Evolutionary conservation across 2,113 vertebrate genomes (phyloP).

Genomic region (Ptilonorhynchus violaceus): DNA sequence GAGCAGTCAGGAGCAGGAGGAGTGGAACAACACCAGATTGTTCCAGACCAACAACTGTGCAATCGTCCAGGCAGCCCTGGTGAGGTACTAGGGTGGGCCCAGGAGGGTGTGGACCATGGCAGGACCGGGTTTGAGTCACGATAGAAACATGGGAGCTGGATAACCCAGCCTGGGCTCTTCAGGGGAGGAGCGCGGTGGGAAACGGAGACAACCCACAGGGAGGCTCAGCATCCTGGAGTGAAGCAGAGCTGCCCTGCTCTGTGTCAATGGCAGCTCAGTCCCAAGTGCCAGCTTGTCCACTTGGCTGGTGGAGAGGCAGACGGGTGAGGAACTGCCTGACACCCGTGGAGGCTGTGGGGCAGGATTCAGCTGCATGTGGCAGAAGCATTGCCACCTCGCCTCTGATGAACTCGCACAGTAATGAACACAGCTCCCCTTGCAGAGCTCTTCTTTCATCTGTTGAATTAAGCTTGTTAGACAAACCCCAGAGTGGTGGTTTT

Average conservation of each 20-base stretch:
- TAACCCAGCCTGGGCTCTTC: rapidly evolving
- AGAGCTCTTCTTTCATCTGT: not conserved
- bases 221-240: rapidly evolving
- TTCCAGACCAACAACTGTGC: not conserved
- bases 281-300: not conserved
- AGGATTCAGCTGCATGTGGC: not conserved
- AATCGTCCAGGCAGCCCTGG: not conserved
- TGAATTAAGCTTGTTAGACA: constrained; percentile 24
- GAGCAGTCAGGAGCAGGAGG: not conserved
- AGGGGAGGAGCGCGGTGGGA: not conserved
- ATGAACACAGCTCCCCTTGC: not conserved
- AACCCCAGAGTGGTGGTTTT: not conserved
- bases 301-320: not conserved
- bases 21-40: rapidly evolving
- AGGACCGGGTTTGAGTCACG: rapidly evolving
- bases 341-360: not conserved
- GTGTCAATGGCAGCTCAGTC: not conserved
- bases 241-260: not conserved
- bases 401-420: not conserved
- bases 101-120: rapidly evolving
- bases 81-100: rapidly evolving
- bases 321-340: not conserved
- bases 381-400: not conserved
- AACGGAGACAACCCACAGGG: not conserved
- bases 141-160: not conserved